Conservation (phyloP, 2,888 invertebrate species). For the Bruchidius siliquastri region DNA sequence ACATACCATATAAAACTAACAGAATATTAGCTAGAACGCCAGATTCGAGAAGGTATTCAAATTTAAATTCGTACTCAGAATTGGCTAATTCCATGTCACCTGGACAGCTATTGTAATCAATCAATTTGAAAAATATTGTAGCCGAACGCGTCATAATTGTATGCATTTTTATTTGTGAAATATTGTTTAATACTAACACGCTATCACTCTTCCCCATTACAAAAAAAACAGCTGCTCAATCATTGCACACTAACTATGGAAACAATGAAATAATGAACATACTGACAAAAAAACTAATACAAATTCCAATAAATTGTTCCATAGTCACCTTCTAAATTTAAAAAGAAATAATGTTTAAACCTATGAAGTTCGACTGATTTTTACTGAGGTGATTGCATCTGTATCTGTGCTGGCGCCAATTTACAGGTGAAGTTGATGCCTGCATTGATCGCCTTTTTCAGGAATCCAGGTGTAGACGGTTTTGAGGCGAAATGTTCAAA, state of each 20-base stretch:
- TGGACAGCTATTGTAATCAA: no score
- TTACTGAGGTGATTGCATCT: constrained; percentile 35
- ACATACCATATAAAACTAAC: no score
- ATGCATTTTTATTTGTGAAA: no score
- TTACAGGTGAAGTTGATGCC: constrained; percentile 68
- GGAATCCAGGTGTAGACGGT: constrained; percentile 63
- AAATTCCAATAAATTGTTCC: background rate
- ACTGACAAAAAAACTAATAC: background rate
- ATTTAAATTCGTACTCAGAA: no score
- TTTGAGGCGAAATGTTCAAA: constrained; percentile 65
- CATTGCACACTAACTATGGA: background rate
- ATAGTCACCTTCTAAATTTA: background rate
- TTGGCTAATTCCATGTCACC: no score
- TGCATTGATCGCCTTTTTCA: constrained; percentile 56
- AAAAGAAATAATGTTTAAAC: background rate
- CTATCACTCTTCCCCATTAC: no score
- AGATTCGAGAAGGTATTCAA: no score
- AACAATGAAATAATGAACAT: background rate
- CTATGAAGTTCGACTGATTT: constrained; percentile 9
- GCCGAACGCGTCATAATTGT: no score
- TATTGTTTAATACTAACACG: no score
- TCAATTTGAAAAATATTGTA: no score
- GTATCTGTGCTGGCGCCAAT: constrained; percentile 65
- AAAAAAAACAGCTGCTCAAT: background rate
- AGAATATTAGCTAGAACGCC: no score